Evolutionary conservation across 2,888 invertebrate genomes (phyloP).

Genomic region (Hybos culiciformis): DNA sequence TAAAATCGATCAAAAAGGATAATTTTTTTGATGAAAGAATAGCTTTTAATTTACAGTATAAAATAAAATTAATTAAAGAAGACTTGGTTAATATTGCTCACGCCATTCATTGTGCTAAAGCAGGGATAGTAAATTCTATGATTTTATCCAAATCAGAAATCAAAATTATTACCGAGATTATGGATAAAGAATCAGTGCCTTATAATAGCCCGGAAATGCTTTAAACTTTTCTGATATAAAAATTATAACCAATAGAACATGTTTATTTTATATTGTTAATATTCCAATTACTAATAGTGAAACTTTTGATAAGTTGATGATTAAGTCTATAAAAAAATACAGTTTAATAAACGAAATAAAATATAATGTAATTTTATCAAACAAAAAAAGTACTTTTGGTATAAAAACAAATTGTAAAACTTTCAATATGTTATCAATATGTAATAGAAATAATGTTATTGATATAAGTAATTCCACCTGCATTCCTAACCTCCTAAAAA

Average conservation of each 20-base stretch:
- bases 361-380: conserved; percentile 3
- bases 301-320: background rate
- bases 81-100: conserved; percentile 10
- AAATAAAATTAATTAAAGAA: conserved; percentile 10
- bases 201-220: no score
- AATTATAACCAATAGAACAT: conserved; percentile 5
- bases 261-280: conserved; percentile 2
- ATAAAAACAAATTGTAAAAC: conserved; percentile 7
- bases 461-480: conserved; percentile 11
- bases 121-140: conserved; percentile 10
- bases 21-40: background rate
- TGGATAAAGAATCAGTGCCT: conserved; percentile 9
- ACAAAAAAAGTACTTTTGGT: conserved; percentile 3
- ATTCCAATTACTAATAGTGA: background rate
- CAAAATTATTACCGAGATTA: conserved; percentile 2
- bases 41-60: conserved; percentile 2
- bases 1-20: background rate
- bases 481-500: conserved; percentile 12
- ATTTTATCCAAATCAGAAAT: conserved; percentile 11
- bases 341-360: background rate
- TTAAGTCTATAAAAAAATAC: conserved; percentile 3
- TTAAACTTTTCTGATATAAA: conserved; percentile 8
- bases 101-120: conserved; percentile 12
- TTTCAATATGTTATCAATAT: conserved; percentile 9
- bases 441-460: conserved; percentile 9